Evolutionary conservation across 2,113 vertebrate species (phyloP).

Genomic region (Rattus rattus): DNA sequence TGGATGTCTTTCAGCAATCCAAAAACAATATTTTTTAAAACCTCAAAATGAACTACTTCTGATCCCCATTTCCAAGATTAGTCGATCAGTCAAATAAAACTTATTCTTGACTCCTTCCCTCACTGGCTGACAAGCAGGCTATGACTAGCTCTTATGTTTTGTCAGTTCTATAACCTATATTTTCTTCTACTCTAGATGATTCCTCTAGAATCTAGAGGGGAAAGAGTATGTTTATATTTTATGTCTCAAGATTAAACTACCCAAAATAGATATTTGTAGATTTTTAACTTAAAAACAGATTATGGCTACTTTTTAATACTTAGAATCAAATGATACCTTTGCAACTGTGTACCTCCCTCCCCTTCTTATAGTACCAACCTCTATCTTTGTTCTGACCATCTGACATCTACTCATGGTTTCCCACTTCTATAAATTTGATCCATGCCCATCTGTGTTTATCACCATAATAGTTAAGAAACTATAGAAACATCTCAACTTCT

Average conservation of each 20-base stretch:
- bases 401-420: slow-evolving; percentile 21
- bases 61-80: neutral
- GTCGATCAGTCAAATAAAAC: neutral
- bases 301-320: neutral
- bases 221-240: neutral
- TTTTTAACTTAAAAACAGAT: neutral
- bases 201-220: neutral
- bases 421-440: slow-evolving; percentile 10
- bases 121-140: neutral
- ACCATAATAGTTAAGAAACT: slow-evolving; percentile 30
- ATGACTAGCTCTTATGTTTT: neutral
- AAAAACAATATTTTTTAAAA: neutral
- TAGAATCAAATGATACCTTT: neutral
- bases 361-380: slow-evolving; percentile 1
- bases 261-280: neutral
- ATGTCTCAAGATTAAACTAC: neutral
- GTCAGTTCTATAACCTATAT: neutral
- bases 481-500: neutral
- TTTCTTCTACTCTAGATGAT: neutral
- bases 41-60: neutral
- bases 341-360: neutral
- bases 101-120: neutral
- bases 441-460: neutral
- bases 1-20: neutral
- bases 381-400: neutral